A percentile compares a stretch with the other conserved stretches of the same genome.
These are phyloP conservation scores for Lymantria monacha DNA, from an alignment of 2,888 invertebrate species.

Conservation along the genomic window DNA sequence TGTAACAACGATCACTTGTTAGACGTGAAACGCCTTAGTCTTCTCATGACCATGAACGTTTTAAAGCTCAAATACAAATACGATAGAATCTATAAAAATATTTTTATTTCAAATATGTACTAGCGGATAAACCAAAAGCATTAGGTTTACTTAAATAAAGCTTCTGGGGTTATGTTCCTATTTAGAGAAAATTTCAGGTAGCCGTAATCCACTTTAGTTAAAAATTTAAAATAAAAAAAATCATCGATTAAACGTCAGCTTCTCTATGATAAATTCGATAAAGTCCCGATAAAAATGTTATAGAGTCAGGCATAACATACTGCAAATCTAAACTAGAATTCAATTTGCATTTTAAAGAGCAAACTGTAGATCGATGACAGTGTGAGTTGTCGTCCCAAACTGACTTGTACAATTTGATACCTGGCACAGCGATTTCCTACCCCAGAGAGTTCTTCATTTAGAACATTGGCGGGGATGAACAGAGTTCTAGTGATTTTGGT, in stretches of 20 bases:
- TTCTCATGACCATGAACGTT: no score
- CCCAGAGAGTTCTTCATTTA: slow-evolving; percentile 2
- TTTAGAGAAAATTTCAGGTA: no score
- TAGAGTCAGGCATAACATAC: slow-evolving; percentile 15
- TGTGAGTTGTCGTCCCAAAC: slow-evolving; percentile 16
- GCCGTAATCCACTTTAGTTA: no score
- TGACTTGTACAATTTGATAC: slow-evolving; percentile 14
- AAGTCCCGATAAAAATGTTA: slow-evolving; percentile 2
- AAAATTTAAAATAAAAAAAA: no score
- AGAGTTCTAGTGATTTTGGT: slow-evolving; percentile 22
- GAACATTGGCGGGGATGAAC: neutral
- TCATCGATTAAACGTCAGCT: neutral
- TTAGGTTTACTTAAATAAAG: no score
- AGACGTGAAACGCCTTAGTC: no score
- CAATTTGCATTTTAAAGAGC: slow-evolving; percentile 50
- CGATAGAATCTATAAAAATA: no score
- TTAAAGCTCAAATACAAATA: no score
- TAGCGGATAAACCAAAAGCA: no score
- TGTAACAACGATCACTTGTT: no score
- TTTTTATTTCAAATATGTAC: no score
- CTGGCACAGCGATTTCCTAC: slow-evolving; percentile 6
- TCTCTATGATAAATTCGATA: neutral
- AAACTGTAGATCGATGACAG: slow-evolving; percentile 27
- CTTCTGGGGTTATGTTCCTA: no score
- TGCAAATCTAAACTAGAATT: slow-evolving; percentile 33